These are phyloP conservation scores for Sandelia bainsii DNA, from an alignment of 2,797 vertebrate genomes.

Conservation along the genomic window DNA sequence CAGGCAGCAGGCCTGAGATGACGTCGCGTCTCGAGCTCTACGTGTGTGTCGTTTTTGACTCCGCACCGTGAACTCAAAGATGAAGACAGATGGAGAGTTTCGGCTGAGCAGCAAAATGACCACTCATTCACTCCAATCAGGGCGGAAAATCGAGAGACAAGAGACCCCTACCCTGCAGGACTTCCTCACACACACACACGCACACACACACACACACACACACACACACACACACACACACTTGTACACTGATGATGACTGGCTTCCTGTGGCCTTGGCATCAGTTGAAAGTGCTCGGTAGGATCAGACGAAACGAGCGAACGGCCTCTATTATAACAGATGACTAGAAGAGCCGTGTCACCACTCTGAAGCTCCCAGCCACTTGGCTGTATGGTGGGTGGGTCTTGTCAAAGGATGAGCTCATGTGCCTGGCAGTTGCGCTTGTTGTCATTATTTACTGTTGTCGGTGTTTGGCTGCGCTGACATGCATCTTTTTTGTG, in stretches of 20 bases:
- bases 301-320: conserved; percentile 69
- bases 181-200: conserved; percentile 46
- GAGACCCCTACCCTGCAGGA: conserved; percentile 78
- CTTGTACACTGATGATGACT: conserved; percentile 65
- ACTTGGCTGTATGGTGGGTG: conserved; percentile 70
- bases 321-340: conserved; percentile 80
- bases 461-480: conserved; percentile 41
- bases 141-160: conserved; percentile 98
- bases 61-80: conserved; percentile 46
- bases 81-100: conserved; percentile 75
- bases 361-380: conserved; percentile 81
- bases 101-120: conserved; percentile 85
- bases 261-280: conserved; percentile 83
- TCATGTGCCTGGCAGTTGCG: conserved; percentile 72
- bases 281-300: conserved; percentile 84
- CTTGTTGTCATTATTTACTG: conserved; percentile 60
- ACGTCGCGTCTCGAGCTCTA: conserved; percentile 68
- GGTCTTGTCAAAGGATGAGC: conserved; percentile 80
- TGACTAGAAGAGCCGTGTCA: conserved; percentile 81
- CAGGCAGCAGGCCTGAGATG: conserved; percentile 57
- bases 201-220: conserved; percentile 27
- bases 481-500: conserved; percentile 47
- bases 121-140: conserved; percentile 96
- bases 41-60: conserved; percentile 49
- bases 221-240: conserved; percentile 46